A percentile compares a stretch with the other conserved stretches of the same genome.
Conservation (phyloP, 1,140 invertebrate species). For the Heliconius melpomene region DNA sequence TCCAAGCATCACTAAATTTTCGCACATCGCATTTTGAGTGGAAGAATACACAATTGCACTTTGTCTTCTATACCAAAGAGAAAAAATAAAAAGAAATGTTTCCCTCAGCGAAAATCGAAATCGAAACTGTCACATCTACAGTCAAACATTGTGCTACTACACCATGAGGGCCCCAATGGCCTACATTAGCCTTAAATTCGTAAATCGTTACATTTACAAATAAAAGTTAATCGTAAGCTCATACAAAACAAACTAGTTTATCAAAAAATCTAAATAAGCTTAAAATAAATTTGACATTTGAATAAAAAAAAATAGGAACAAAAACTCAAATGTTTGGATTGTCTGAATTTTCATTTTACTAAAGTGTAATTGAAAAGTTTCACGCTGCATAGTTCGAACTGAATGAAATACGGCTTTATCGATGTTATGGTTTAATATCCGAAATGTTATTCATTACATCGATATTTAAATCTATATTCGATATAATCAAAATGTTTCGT, state of each 20-base stretch:
- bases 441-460: conserved; percentile 17
- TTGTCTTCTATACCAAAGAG: too few species aligned
- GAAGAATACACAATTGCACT: too few species aligned
- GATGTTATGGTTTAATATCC: conserved; percentile 24
- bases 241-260: background rate
- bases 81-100: too few species aligned
- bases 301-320: background rate
- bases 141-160: too few species aligned
- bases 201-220: background rate
- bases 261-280: background rate
- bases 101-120: too few species aligned
- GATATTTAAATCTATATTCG: background rate
- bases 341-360: conserved; percentile 25
- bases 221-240: background rate
- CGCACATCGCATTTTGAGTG: too few species aligned
- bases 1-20: too few species aligned
- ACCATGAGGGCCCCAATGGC: too few species aligned
- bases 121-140: too few species aligned
- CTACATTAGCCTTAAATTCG: too few species aligned
- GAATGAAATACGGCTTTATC: conserved; percentile 20
- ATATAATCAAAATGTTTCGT: background rate
- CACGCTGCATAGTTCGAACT: conserved; percentile 10
- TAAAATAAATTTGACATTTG: background rate
- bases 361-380: conserved; percentile 31
- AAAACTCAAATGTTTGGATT: conserved; percentile 4